phyloP scores from a whole-genome alignment of 2,797 vertebrate genomes.

The Anguilla marmorata region DNA sequence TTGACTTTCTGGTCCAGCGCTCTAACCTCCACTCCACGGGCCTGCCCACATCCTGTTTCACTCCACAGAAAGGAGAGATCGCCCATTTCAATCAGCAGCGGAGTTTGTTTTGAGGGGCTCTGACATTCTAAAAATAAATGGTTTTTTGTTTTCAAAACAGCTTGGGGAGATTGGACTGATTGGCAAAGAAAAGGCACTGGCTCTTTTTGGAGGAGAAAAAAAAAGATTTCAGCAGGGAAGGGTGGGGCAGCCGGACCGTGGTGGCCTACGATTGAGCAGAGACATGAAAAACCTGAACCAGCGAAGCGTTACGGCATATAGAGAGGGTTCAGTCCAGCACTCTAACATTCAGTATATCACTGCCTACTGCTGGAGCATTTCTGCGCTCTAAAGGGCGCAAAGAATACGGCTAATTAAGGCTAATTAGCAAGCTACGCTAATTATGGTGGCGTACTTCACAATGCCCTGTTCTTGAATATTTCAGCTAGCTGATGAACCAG shows the following conservation, averaged over 20 bases:
- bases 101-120: constrained; percentile 23
- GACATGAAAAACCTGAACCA: not conserved
- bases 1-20: not conserved
- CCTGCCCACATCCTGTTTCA: constrained; percentile 15
- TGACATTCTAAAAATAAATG: constrained; percentile 52
- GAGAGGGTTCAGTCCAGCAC: not conserved
- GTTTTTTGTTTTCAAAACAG: constrained; percentile 49
- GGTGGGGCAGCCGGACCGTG: not conserved
- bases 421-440: not conserved
- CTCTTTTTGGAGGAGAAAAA: not conserved
- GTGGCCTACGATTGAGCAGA: not conserved
- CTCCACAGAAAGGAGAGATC: not conserved
- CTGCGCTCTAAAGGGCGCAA: not conserved
- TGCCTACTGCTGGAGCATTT: not conserved
- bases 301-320: not conserved
- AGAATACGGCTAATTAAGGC: not conserved
- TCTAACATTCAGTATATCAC: not conserved
- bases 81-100: constrained; percentile 27
- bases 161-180: constrained; percentile 9
- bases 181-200: constrained; percentile 18
- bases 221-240: not conserved
- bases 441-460: not conserved
- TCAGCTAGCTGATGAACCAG: not conserved
- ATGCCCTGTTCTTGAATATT: not conserved
- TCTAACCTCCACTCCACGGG: not conserved